A percentile compares a stretch with the other conserved stretches of the same genome.
These are phyloP conservation scores for Malachius bipustulatus DNA, from an alignment of 2,888 invertebrate species.

Conservation along the genomic window DNA sequence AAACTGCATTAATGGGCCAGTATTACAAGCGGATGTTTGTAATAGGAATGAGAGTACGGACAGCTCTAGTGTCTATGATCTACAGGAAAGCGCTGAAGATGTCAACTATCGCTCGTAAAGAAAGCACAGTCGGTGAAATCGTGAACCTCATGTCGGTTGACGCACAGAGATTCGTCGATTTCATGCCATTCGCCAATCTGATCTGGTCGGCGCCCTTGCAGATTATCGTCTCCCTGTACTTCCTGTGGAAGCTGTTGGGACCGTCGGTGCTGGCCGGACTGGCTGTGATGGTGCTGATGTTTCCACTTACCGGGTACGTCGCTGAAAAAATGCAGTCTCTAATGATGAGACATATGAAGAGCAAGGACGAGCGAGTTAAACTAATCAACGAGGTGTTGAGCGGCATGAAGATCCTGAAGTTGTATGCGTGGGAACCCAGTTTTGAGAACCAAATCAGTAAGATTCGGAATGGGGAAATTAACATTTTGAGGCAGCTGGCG, in stretches of 20 bases:
- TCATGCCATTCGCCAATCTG: constrained; percentile 76
- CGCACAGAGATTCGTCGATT: constrained; percentile 77
- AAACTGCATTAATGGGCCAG: constrained; percentile 77
- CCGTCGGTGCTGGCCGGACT: constrained; percentile 87
- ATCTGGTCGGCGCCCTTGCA: constrained; percentile 87
- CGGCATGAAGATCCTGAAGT: constrained; percentile 85
- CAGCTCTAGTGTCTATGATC: constrained; percentile 79
- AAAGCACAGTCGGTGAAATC: constrained; percentile 81
- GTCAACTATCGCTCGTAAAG: constrained; percentile 68
- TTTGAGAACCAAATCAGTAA: constrained; percentile 79
- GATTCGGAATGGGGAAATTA: constrained; percentile 80
- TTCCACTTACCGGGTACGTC: constrained; percentile 78
- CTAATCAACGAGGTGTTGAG: constrained; percentile 87
- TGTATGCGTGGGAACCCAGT: constrained; percentile 92
- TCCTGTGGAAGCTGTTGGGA: constrained; percentile 73
- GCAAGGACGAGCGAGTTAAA: constrained; percentile 86
- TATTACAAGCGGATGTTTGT: constrained; percentile 88
- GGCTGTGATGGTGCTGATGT: constrained; percentile 84
- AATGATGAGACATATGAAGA: constrained; percentile 83
- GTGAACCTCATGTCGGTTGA: constrained; percentile 89
- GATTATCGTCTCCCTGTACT: constrained; percentile 72
- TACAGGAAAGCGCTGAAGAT: constrained; percentile 75
- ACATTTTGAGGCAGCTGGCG: constrained; percentile 75
- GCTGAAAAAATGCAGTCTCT: constrained; percentile 69
- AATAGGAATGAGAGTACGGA: constrained; percentile 80